Evolutionary conservation across 2,113 vertebrate genomes (phyloP).

Genomic region (Pavo muticus): DNA sequence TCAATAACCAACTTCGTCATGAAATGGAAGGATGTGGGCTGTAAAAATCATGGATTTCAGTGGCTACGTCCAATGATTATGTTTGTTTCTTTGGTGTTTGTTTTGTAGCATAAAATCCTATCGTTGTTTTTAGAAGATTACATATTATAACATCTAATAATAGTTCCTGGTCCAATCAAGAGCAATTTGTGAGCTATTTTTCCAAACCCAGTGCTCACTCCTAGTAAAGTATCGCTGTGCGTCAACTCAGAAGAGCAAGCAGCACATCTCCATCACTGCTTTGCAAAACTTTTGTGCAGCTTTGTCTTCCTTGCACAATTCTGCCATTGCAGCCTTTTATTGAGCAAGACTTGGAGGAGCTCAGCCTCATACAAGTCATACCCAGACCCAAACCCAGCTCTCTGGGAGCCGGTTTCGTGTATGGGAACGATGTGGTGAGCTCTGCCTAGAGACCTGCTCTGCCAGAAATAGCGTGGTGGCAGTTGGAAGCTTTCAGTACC

Average conservation of each 20-base stretch:
- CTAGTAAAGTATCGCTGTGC: background rate
- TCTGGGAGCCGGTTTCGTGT: background rate
- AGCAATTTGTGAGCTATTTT: background rate
- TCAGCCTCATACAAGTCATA: background rate
- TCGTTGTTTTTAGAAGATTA: background rate
- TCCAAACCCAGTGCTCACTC: background rate
- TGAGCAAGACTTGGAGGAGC: background rate
- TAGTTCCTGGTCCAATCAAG: background rate
- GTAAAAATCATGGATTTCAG: background rate
- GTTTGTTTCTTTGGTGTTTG: background rate
- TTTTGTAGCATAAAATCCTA: rapidly evolving
- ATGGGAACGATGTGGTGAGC: background rate
- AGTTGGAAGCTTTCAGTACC: background rate
- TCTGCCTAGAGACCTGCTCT: background rate
- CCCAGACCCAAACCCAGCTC: background rate
- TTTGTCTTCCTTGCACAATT: background rate
- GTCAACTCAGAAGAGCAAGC: background rate
- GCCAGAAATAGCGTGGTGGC: background rate
- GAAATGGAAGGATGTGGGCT: background rate
- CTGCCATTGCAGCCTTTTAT: background rate
- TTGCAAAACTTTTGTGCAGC: background rate
- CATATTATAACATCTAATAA: background rate
- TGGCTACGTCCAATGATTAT: background rate
- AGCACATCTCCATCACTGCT: background rate
- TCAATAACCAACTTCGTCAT: too few relatives aligned